Base-by-base conservation (phyloP, 2,797 vertebrate genomes). In the Sebastes flavidus region DNA sequence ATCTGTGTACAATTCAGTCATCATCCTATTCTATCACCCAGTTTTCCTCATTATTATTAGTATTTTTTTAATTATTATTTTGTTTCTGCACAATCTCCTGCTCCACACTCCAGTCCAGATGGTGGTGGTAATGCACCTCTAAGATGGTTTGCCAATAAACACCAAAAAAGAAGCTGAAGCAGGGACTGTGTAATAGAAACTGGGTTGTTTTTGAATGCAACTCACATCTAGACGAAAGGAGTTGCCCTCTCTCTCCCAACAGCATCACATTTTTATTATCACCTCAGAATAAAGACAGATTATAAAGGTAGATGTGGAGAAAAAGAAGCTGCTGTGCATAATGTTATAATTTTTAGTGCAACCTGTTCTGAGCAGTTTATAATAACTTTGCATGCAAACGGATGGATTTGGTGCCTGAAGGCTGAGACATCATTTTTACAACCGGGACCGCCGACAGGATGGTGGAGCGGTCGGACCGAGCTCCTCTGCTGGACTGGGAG, bases 401-500 rank as follows among this genome's bases (percentile, higher is more conserved):
- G 82, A 93, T 93, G 93, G 88, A 92, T 80, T 83, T 77, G 82
- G 79, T 73, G 83, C 58, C 88, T 65, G 79, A 89, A 81, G 89
- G 88, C 86, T 90, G 85, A 93, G 72, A 88, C 89, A 79, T 90
- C 36, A 38, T 38, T 38, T 38, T 38, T 38, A 38, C 36, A 38
- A 38, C 36, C 36, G 36, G 90, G 80, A 92, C 90, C 86, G 81
- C 86, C 42, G 87, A 80, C 75, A 88, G 91, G 91, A 95, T 96
- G 97, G 96, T 94, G 93, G 96, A 97, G 96, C 96, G 96, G 90
- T 96, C 96, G 81, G 97, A 98, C 95, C 95, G 96, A 92, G 97
- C 97, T 78, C 97, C 97, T 91, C 95, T 98, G 83, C 95, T 98
- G 84, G 96, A 97, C 91, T 97, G 97, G 96, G 97, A 97, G 92